A percentile compares a stretch with the other conserved stretches of the same genome.
These are phyloP conservation scores for Cryptus viduatorius DNA, from an alignment of 2,888 invertebrate genomes.

Conservation along the genomic window DNA sequence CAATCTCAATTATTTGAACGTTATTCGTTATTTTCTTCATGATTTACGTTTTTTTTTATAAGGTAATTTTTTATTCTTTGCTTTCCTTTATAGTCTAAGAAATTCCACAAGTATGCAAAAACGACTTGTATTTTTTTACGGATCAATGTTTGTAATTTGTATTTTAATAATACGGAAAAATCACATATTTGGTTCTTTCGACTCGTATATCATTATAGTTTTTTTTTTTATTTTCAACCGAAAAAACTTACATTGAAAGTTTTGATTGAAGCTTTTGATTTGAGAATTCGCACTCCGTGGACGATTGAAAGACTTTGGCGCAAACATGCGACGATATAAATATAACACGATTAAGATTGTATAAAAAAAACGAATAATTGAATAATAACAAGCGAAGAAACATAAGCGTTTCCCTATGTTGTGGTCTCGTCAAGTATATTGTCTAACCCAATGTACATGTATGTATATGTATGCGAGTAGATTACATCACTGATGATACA, in stretches of 20 bases:
- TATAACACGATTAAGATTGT: not conserved
- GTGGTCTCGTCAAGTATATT: slow-evolving; percentile 25
- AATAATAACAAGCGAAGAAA: slow-evolving; percentile 41
- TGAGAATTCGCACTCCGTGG: not conserved
- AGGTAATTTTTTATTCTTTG: not conserved
- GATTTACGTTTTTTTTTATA: not conserved
- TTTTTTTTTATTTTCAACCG: no score
- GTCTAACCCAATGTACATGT: slow-evolving; percentile 38
- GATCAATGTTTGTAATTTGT: no score
- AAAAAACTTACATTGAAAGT: no score
- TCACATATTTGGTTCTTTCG: no score
- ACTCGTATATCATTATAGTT: no score
- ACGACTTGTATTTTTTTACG: no score
- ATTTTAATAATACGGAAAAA: no score
- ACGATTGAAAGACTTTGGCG: not conserved
- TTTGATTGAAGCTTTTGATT: not conserved
- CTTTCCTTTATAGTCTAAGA: not conserved
- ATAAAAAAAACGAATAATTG: not conserved
- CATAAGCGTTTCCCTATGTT: slow-evolving; percentile 11
- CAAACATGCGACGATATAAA: not conserved
- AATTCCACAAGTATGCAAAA: no score
- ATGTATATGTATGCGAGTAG: slow-evolving; percentile 9
- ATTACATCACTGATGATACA: slow-evolving; percentile 23
- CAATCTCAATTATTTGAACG: not conserved
- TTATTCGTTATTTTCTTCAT: not conserved